Base-by-base conservation (phyloP, 1,140 invertebrate genomes). In the Drosophila tristis region DNA sequence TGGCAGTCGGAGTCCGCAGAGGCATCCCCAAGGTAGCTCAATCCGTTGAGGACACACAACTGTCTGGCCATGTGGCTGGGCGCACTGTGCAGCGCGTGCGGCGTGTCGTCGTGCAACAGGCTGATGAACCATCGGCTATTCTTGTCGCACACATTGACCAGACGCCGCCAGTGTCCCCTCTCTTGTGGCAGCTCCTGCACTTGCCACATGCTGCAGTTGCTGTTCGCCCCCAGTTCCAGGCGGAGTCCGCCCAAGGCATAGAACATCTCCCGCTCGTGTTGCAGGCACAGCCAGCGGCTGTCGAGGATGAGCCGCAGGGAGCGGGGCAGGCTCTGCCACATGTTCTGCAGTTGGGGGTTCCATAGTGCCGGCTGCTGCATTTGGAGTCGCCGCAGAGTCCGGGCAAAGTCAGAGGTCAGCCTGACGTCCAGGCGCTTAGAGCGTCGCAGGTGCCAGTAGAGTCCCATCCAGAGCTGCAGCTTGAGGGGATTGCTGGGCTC, bases 131-230 rank as follows among this genome's bases (percentile, higher is more conserved):
- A 89, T 9, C 5, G 23, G 6, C 29, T 35, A 0, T 59, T 53
- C 44, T 26, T 3, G 4, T 77, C 62, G 35, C 84, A 89, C 4
- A 11, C 55, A 35, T 87, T 87, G 13, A 66, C 25, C 9, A 87
- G 43, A 1, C 62, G 58, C 11, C 77, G 25, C 56, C 68, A 71
- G 6, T 61, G 23, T 0, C 44, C 15, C 0, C 31, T 0, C 0
- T 11, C 5, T 0, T 15, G 11, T 11, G 35, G 11, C 35, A 13
- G 43, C n/a, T 13, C 26, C 3, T 48, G 2, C 31, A 47, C n/a
- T 6, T 57, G 68, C 84, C 84, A 89, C 62, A 74, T 51, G 61
- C 64, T 68, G 47, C 84, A 89, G 2, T 72, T 60, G 16, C 49
- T 71, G 20, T 65, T 78, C 68, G 73, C 80, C 0, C 85, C 84